Evolutionary conservation across 2,797 vertebrate genomes (phyloP).

Genomic region (Choloepus didactylus): DNA sequence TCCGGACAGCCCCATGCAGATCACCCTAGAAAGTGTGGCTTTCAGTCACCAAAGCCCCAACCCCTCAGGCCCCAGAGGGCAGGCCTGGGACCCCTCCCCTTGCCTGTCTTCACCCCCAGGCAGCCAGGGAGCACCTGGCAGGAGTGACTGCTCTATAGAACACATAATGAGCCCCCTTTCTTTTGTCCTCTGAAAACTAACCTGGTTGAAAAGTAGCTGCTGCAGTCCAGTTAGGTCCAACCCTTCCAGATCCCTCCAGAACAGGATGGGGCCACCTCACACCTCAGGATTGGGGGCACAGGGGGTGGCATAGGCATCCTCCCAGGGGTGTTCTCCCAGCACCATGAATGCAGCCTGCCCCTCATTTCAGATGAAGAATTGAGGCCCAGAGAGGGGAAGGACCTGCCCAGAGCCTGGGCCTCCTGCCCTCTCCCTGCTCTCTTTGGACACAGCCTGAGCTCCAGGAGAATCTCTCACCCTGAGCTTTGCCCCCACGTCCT

Average conservation of each 20-base stretch:
- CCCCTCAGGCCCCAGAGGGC: neutral
- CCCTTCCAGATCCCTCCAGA: neutral
- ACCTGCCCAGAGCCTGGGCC: neutral
- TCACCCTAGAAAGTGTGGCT: neutral
- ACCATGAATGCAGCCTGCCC: neutral
- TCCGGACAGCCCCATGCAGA: neutral
- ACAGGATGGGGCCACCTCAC: neutral
- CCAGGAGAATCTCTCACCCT: neutral
- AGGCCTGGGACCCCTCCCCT: neutral
- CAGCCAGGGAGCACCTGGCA: neutral
- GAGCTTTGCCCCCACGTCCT: neutral
- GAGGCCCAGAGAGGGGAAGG: neutral
- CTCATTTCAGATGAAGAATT: neutral
- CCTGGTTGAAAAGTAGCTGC: neutral
- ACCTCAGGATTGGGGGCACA: neutral
- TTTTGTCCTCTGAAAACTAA: constrained; percentile 18
- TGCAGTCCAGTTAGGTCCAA: neutral
- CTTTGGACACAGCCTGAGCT: neutral
- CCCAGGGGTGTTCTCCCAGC: neutral
- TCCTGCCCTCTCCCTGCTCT: too few relatives aligned
- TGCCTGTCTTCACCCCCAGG: neutral
- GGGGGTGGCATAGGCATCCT: neutral
- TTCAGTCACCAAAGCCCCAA: neutral
- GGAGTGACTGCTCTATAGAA: neutral
- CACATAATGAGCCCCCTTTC: neutral